Base-by-base conservation (phyloP, 2,888 invertebrate species). In the Chouioia cunea region DNA sequence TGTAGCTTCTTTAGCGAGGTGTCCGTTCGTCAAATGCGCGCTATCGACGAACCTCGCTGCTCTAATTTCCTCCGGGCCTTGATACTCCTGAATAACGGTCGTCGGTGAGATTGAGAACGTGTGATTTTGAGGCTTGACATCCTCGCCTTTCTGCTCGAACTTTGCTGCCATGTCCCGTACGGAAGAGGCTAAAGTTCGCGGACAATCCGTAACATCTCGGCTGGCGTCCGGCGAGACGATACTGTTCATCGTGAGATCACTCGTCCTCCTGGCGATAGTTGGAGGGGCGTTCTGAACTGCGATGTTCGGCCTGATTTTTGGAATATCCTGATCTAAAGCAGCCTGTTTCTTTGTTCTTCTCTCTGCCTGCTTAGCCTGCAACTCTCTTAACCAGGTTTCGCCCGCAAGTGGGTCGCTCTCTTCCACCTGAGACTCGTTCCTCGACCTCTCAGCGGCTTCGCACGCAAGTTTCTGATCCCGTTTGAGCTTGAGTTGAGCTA, bases 151-250 rank as follows among this genome's bases (percentile, higher is more conserved):
- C 76, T 88, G 89, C 84, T 96, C 95, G 83, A 96, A 96, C 80
- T 92, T 91, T 0, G 93, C 93, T 0, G 95, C 94, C 80, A 96
- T 89, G 83, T 93, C 94, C 83, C 91, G 91, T 0, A 96, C 95
- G 47, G 90, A 84, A 4, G 85, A 82, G 4, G 76, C 67, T 2
- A 80, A 75, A 0, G 79, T 77, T 62, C 78, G 74, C 0, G 85
- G 76, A 64, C 82, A 84, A 63, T 85, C 85, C 0, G 77, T 73
- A 22, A 82, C 83, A 57, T 85, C 84, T 12, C 81, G 77, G 44
- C 82, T 79, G 14, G 73, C 77, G 22, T 79, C 79, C 4, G 74
- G 70, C 44, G 79, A 80, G 0, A 76, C 77, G 6, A 79, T 67
- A 57, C 75, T 79, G 47, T 80, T 83, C 80, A 83, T 81, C 82